Conservation (phyloP, 2,113 vertebrate species). For the Menura novaehollandiae region DNA sequence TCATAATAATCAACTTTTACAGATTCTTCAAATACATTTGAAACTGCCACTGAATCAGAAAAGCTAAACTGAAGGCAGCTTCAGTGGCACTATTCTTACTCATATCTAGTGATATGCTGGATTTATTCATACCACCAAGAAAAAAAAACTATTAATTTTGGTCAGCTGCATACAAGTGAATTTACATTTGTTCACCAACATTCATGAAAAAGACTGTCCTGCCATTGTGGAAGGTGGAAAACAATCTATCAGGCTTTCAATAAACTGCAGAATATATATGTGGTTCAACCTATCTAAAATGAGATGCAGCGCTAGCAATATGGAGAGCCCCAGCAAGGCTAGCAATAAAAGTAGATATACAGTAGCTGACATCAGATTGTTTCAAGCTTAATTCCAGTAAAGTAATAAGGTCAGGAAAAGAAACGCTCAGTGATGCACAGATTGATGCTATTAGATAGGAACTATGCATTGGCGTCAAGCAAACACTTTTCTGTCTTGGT, state of each 20-base stretch:
- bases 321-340: conserved; percentile 72
- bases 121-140: conserved; percentile 67
- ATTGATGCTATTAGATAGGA: conserved; percentile 73
- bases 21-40: conserved; percentile 55
- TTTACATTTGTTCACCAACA: conserved; percentile 73
- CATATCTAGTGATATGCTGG: conserved; percentile 60
- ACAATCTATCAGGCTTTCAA: conserved; percentile 78
- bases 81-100: conserved; percentile 38
- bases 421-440: conserved; percentile 72
- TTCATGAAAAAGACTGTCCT: conserved; percentile 61
- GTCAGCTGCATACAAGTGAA: conserved; percentile 57
- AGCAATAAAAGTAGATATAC: conserved; percentile 83
- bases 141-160: conserved; percentile 70
- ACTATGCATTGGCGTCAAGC: conserved; percentile 40
- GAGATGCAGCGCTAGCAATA: conserved; percentile 77
- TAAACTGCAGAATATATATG: conserved; percentile 78
- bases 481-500: conserved; percentile 58
- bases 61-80: conserved; percentile 42
- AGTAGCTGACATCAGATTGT: conserved; percentile 80
- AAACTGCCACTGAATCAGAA: conserved; percentile 65
- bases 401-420: conserved; percentile 82
- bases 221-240: conserved; percentile 62
- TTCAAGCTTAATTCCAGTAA: conserved; percentile 83
- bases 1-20: conserved; percentile 66
- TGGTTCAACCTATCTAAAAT: conserved; percentile 77